Evolutionary conservation across 2,888 invertebrate species (phyloP), one percentile per base, ranked within the genome.

Genomic region (Oxystoma pomonae): DNA sequence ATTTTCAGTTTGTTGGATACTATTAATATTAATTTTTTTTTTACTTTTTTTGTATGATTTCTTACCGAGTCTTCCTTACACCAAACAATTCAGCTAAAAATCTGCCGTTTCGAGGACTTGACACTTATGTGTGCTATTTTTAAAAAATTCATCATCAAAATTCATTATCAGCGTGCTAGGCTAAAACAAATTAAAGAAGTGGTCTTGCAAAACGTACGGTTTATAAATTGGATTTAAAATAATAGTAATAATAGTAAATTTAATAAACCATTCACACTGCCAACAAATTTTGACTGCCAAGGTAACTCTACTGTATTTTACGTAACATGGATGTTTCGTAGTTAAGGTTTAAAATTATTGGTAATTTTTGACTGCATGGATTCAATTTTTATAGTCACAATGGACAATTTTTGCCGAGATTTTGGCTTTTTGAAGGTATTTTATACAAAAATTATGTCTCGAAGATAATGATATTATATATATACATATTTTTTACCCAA

Each of bases 251-350:
- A 35, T n/a, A n/a, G n/a, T n/a, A n/a, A n/a, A n/a, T n/a, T n/a
- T n/a, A n/a, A n/a, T n/a, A 17, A 17, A 53, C 59, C 61, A 58
- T 64, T 66, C 70, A 72, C 79, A 80, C 80, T 80, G 80, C 80
- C 80, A 79, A 78, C 74, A 74, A 75, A 70, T 75, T 77, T 75
- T 77, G 76, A 79, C 78, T 79, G 78, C 78, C 78, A 79, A 72
- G 72, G 70, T 70, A 69, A 62, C 64, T n/a, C 35, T 65, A 72
- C 69, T 60, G 69, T 75, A 74, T 70, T 70, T 71, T 67, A 68
- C 70, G 70, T 70, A 35, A 35, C 3, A 68, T 71, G 69, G 68
- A 68, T 72, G 70, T 73, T 66, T 71, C 67, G 66, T 63, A 60
- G 63, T 62, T 69, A 63, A 58, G 58, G 68, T 59, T 70, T 62